Evolutionary conservation across 2,113 vertebrate species (phyloP), one percentile per base, ranked within the genome.

Genomic region (Anhinga anhinga): DNA sequence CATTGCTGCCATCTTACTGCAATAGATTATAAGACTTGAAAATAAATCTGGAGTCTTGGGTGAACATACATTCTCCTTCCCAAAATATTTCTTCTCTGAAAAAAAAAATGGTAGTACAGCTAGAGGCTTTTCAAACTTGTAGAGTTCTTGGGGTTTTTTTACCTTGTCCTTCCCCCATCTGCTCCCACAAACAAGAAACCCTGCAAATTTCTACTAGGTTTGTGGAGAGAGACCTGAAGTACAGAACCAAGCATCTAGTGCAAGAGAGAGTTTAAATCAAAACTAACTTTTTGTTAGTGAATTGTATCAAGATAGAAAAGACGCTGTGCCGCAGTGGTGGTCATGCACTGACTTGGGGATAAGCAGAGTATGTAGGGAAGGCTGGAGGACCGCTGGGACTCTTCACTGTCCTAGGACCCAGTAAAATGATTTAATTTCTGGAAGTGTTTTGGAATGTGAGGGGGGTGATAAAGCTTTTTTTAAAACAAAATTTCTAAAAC

Each of bases 311-410:
- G 88, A 27, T 55, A 45, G 52, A 38, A 36, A 38, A 58, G 30
- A 11, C 18, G 56, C 34, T 44, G n/a, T 3, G 1, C 32, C 1
- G 0, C 27, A 13, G 4, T 30, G 26, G 19, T 78, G 36, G 15
- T 70, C 0, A 0, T 11, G 9, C 52, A 77, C 52, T 83, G 32
- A 32, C n/a, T 5, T 29, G 36, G 26, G 50, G 45, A 22, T 59
- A 19, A 81, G 34, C 36, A 44, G 59, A 78, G 40, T 44, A 0
- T 36, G 2, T 27, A 30, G 7, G 22, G n/a, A 21, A 52, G 13
- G 27, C 88, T 84, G 73, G 45, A 81, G 30, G 13, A n/a, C 36
- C 22, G 20, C 15, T 21, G 32, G 26, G 55, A 70, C 25, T 69
- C 40, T 47, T 88, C 9, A 3, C 23, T 49, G 10, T 80, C 40